Base-by-base conservation (phyloP, 64 coral and sea anemone species). In the Astreopora myriophthalma region DNA sequence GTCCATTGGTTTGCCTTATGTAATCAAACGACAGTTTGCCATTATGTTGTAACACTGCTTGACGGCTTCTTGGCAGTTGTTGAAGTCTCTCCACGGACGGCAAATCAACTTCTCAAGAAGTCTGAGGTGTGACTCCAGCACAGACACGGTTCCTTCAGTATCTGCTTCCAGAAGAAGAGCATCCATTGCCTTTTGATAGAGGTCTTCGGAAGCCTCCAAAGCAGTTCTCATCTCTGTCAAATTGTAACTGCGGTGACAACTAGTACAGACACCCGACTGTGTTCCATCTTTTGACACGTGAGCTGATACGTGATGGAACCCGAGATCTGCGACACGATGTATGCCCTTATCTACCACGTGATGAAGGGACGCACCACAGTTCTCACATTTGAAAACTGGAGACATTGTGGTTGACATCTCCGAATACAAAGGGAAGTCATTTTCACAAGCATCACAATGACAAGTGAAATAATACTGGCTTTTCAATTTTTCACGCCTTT, bases 31-130 rank as follows among this genome's bases (percentile, higher is more conserved):
- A 87, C 94, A 93, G 52, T 99, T 99, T 7, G 76, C 94, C 73
- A 96, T 57, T 1, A 99, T 93, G 31, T 87, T 93, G 34, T 99
- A 99, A 36, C 97, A 95, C 58, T 99, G 97, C 68, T 96, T 99
- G 42, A 99, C 88, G 3, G 78, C 87, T 51, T 99, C 94, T 31
- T 99, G 94, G 22, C 93, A 95, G 26, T 87, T 93, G 76, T 99
- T 99, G 8, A 96, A 95, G 33, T 92, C 97, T 71, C 93, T 88
- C 94, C 97, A 96, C 0, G 97, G 97, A 36, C 34, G 65, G 68
- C 87, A 81, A 32, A 99, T 91, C 19, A 89, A 86, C 13, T 93
- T 52, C 69, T 99, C 94, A 30, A 99, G 48, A 4, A 90, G 36
- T 14, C 90, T 85, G 9, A 99, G 75, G 55, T 95, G 87, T 23